Percentiles rank a stretch among this genome's conserved stretches.
phyloP scores from a whole-genome alignment of 2,888 invertebrate species.

The Apamea sordens region DNA sequence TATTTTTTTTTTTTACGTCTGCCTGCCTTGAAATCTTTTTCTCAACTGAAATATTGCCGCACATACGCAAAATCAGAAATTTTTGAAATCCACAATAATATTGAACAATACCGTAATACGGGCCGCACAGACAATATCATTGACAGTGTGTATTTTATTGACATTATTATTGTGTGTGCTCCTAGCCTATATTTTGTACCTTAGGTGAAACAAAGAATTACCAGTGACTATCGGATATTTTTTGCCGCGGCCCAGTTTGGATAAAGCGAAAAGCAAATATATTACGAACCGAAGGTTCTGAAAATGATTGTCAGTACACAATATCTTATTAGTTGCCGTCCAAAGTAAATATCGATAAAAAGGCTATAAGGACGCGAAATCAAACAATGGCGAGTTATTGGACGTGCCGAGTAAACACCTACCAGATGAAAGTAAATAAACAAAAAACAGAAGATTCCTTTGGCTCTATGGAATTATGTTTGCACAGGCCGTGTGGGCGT shows the following conservation, averaged over 20 bases:
- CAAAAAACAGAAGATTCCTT: slow-evolving; percentile 36
- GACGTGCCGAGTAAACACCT: slow-evolving; percentile 62
- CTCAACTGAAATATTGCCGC: too few relatives aligned
- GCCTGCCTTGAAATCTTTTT: too few relatives aligned
- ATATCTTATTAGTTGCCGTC: slow-evolving; percentile 56
- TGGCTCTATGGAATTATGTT: slow-evolving; percentile 47
- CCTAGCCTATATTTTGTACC: neutral
- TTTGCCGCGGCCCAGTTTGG: neutral
- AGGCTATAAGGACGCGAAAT: slow-evolving; percentile 55
- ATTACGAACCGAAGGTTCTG: neutral
- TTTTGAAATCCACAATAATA: too few relatives aligned
- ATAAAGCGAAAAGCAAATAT: slow-evolving; percentile 29
- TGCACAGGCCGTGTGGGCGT: slow-evolving; percentile 27
- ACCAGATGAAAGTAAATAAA: slow-evolving; percentile 51
- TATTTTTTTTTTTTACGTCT: too few relatives aligned
- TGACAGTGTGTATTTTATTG: too few relatives aligned
- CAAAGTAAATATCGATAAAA: slow-evolving; percentile 62
- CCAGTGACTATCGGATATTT: neutral
- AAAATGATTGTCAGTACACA: slow-evolving; percentile 33
- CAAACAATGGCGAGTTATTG: slow-evolving; percentile 70
- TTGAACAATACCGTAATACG: too few relatives aligned
- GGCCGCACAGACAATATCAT: too few relatives aligned
- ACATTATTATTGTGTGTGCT: too few relatives aligned
- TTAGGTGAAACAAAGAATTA: too few relatives aligned
- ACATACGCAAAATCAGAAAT: too few relatives aligned